A percentile compares a stretch with the other conserved stretches of the same genome.
Conservation (phyloP, 2,113 vertebrate species). For the Paradoxurus hermaphroditus region DNA sequence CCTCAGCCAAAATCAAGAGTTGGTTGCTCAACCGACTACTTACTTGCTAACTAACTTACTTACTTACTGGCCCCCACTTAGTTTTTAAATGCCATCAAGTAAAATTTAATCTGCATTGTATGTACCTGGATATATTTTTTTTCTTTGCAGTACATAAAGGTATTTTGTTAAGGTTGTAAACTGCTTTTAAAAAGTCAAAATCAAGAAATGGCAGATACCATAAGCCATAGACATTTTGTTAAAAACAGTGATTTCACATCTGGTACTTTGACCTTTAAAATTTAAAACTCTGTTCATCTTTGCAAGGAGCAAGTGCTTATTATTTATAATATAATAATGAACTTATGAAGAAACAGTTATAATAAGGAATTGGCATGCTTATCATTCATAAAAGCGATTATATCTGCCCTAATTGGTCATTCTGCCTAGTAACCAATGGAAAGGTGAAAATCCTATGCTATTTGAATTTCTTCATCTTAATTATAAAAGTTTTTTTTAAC, state of each 20-base stretch:
- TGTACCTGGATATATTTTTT: background rate
- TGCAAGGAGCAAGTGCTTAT: background rate
- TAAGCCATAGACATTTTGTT: background rate
- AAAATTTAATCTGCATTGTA: background rate
- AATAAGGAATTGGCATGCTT: slow-evolving; percentile 28
- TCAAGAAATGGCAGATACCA: background rate
- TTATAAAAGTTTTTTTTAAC: slow-evolving; percentile 53
- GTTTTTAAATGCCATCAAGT: slow-evolving; percentile 11
- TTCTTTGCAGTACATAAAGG: background rate
- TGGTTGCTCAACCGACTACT: too few species aligned
- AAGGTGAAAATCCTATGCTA: slow-evolving; percentile 56
- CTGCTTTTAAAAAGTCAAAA: background rate
- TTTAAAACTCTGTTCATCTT: slow-evolving; percentile 12
- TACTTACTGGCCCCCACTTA: background rate
- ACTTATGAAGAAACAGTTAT: slow-evolving; percentile 31
- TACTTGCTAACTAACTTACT: too few species aligned
- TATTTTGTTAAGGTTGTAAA: background rate
- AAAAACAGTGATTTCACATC: slow-evolving; percentile 21
- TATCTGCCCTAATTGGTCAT: slow-evolving; percentile 56
- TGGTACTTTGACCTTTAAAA: background rate
- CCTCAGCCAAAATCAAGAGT: too few species aligned
- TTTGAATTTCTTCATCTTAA: slow-evolving; percentile 64
- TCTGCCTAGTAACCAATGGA: slow-evolving; percentile 17
- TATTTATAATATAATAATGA: slow-evolving; percentile 57
- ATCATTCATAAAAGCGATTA: slow-evolving; percentile 53